Base-by-base conservation (phyloP, 2,113 vertebrate species). In the Eublepharis macularius region DNA sequence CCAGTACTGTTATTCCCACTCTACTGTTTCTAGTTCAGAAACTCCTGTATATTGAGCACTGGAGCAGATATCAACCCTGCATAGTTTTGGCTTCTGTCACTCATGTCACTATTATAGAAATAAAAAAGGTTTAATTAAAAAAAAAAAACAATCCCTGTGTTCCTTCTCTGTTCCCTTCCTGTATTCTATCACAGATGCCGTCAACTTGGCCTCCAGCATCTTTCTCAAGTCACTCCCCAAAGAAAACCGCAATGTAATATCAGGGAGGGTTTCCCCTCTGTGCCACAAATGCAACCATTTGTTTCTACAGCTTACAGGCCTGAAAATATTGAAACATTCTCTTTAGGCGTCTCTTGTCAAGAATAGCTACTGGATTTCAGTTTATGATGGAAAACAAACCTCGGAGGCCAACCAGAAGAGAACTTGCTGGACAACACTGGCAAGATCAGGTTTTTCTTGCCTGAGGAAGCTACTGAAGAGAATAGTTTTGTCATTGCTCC, bases 351-450 rank as follows among this genome's bases (percentile, higher is more conserved):
- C n/a, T 32, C 2, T 80, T 34, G 57, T 70, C 2, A 16, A 2
- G 26, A 45, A 75, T 86, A 87, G 81, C 0, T 0, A 21, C 63
- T 70, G 65, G 36, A 26, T n/a, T 63, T 76, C 81, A 2, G 68
- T 17, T 80, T 45, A n/a, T 60, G 86, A 84, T 89, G 43, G 73
- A 83, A 90, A 86, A 72, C 4, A 80, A 91, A 83, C 3, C 74
- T 87, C 32, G 13, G 60, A 76, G 57, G 4, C n/a, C 76, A 88
- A 21, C 3, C 24, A 77, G 78, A 66, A 51, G 16, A 54, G 10
- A 68, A 69, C 3, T 36, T 7, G 80, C 1, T 39, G 84, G 76
- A 13, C 65, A 78, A 83, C 77, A 6, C 17, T 66, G 78, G 41
- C 41, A 85, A 87, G 51, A 21, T 87, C 29, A 24, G n/a, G 84